Percentiles rank a stretch among this genome's conserved stretches.
These are phyloP conservation scores for Amblyopsis hoosieri DNA, from an alignment of 2,797 vertebrate species.

Conservation along the genomic window DNA sequence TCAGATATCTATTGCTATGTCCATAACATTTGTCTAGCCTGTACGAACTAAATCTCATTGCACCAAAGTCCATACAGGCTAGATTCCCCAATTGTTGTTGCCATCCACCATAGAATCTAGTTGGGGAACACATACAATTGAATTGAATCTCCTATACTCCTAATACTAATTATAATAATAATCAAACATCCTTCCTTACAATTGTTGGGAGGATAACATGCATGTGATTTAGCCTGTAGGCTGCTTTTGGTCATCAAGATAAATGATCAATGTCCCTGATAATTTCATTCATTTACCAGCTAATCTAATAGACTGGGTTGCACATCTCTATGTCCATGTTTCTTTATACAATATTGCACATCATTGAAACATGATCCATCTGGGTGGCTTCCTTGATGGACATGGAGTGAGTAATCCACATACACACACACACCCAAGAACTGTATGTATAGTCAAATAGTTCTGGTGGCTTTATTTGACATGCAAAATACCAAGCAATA, in stretches of 20 bases:
- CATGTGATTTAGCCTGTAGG: too few relatives aligned
- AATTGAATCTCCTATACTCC: too few relatives aligned
- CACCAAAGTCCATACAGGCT: too few relatives aligned
- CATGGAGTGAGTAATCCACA: neutral
- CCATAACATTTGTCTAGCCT: too few relatives aligned
- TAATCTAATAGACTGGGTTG: constrained; percentile 29
- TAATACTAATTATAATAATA: too few relatives aligned
- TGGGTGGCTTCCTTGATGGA: constrained; percentile 21
- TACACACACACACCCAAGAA: neutral
- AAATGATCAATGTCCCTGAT: constrained; percentile 13
- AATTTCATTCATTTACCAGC: constrained; percentile 15
- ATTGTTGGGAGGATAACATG: too few relatives aligned
- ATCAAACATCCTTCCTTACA: too few relatives aligned
- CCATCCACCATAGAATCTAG: too few relatives aligned
- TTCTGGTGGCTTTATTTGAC: neutral
- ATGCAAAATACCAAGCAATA: constrained; percentile 1
- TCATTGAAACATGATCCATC: constrained; percentile 32
- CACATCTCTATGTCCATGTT: neutral
- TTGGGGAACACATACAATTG: too few relatives aligned
- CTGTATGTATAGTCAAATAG: too few relatives aligned
- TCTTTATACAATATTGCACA: neutral
- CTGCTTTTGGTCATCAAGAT: neutral
- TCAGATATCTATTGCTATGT: neutral
- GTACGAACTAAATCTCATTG: too few relatives aligned
- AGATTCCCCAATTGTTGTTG: too few relatives aligned